A percentile compares a stretch with the other conserved stretches of the same genome.
These are phyloP conservation scores for Sarcoramphus papa DNA, from an alignment of 2,797 vertebrate species.

Conservation along the genomic window DNA sequence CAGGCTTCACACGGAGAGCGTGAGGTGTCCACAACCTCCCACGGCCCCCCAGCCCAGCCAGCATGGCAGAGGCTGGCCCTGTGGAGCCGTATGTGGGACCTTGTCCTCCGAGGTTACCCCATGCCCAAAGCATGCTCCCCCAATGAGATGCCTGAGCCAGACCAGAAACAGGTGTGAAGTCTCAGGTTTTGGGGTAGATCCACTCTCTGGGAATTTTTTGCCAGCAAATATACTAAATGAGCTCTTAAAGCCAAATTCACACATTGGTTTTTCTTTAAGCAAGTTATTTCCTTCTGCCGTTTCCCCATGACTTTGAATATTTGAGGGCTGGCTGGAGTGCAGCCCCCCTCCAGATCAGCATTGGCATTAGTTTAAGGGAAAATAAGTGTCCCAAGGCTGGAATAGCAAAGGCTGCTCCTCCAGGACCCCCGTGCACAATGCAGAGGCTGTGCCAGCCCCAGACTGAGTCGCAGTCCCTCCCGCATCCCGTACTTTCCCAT, in stretches of 20 bases:
- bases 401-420: background rate
- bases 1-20: background rate
- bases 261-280: background rate
- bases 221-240: background rate
- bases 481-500: fast-evolving
- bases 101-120: background rate
- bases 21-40: background rate
- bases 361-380: background rate
- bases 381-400: background rate
- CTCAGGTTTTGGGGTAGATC: background rate
- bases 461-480: background rate
- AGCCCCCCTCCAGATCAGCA: background rate
- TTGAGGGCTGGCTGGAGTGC: background rate
- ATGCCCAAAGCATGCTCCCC: fast-evolving
- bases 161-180: background rate
- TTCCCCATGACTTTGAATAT: background rate
- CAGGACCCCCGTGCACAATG: background rate
- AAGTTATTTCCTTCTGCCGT: background rate
- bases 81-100: fast-evolving
- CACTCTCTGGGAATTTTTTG: background rate
- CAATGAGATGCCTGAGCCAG: background rate
- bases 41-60: background rate
- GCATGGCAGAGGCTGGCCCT: background rate
- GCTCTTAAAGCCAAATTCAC: background rate
- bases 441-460: background rate